Percentiles rank a stretch among this genome's conserved stretches.
Evolutionary conservation across 1,140 invertebrate genomes (phyloP).

Genomic region (Metopolophium dirhodum): DNA sequence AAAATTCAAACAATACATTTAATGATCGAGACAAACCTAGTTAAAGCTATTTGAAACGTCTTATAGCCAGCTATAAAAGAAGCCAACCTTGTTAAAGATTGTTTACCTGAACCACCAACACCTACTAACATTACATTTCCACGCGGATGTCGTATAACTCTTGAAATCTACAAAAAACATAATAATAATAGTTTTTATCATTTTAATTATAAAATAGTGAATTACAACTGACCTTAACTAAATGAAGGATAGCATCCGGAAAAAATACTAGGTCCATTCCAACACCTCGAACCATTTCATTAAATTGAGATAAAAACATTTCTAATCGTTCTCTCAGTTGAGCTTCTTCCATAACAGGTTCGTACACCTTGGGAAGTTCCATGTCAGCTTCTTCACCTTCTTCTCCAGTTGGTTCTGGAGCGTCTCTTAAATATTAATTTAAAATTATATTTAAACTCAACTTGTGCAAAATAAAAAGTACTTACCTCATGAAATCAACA

Average conservation of each 20-base stretch:
- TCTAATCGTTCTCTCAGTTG: conserved; percentile 84
- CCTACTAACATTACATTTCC: conserved; percentile 95
- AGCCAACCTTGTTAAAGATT: conserved; percentile 92
- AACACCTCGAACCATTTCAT: conserved; percentile 93
- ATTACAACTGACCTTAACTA: conserved; percentile 73
- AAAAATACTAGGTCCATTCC: conserved; percentile 99
- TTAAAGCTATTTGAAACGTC: conserved; percentile 94
- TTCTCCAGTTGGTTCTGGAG: conserved; percentile 95
- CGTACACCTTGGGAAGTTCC: conserved; percentile 93
- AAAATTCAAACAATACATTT: background rate
- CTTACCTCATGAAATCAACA: conserved; percentile 92
- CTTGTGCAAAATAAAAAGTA: no score
- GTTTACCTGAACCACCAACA: conserved; percentile 95
- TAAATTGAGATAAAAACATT: conserved; percentile 94
- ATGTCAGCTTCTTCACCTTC: conserved; percentile 95
- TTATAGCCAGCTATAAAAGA: conserved; percentile 97
- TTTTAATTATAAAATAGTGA: background rate
- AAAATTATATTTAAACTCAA: background rate
- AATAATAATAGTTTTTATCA: background rate
- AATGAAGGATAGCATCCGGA: conserved; percentile 95
- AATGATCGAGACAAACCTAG: conserved; percentile 66
- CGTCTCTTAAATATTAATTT: conserved; percentile 74
- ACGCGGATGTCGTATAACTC: conserved; percentile 91
- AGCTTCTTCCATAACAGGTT: conserved; percentile 84
- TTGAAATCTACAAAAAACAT: conserved; percentile 72